A percentile compares a stretch with the other conserved stretches of the same genome.
Evolutionary conservation across 2,113 vertebrate genomes (phyloP).

Genomic region (Myodes glareolus): DNA sequence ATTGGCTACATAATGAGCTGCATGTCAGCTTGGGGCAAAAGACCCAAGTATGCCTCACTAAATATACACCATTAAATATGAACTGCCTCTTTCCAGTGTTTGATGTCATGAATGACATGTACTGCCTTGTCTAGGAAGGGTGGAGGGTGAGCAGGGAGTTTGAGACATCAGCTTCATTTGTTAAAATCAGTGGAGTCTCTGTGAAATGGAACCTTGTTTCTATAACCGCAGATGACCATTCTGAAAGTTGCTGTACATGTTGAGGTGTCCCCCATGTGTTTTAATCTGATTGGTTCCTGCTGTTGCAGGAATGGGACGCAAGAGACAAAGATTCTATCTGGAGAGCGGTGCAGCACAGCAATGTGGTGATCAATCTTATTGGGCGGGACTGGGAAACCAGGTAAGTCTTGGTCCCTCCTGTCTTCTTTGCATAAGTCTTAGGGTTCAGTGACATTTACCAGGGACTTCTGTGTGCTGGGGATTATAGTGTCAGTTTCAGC

Average conservation of each 20-base stretch:
- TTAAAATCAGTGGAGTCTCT: background rate
- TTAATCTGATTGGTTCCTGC: constrained; percentile 56
- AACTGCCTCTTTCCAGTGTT: background rate
- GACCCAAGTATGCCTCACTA: background rate
- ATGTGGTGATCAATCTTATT: constrained; percentile 96
- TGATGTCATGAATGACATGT: background rate
- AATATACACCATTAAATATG: background rate
- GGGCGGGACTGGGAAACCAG: constrained; percentile 96
- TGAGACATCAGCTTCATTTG: background rate
- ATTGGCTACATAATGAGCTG: background rate
- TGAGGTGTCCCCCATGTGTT: background rate
- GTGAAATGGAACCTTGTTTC: background rate
- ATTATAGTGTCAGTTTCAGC: background rate
- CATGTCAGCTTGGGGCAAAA: background rate
- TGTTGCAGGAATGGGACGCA: constrained; percentile 93
- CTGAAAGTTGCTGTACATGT: background rate
- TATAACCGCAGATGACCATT: background rate
- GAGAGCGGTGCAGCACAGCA: constrained; percentile 92
- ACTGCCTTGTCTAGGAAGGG: background rate
- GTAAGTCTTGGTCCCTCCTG: constrained; percentile 81
- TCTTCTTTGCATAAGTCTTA: background rate
- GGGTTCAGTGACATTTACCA: accelerated
- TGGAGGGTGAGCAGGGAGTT: background rate
- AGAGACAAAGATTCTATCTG: constrained; percentile 92
- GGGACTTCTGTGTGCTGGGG: background rate